Evolutionary conservation across 2,888 invertebrate genomes (phyloP).

Genomic region (Euproctis similis): DNA sequence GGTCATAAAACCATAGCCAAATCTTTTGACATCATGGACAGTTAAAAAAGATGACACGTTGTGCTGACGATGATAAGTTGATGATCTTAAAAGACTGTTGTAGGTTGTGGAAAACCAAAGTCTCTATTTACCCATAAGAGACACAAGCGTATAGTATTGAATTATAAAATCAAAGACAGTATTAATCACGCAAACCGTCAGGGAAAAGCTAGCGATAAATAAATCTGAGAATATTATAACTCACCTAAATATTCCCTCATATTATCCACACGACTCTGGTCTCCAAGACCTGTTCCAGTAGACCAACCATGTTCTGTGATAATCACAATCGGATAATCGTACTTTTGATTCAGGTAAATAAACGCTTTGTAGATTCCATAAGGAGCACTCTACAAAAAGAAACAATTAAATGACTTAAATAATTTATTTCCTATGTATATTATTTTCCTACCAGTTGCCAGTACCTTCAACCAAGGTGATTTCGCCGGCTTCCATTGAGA

Average conservation of each 20-base stretch:
- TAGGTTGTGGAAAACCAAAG: no score
- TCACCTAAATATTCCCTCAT: constrained; percentile 48
- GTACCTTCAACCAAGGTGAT: constrained; percentile 50
- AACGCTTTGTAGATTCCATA: constrained; percentile 54
- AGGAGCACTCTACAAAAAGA: constrained; percentile 44
- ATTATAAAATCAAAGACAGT: no score
- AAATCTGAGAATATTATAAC: neutral
- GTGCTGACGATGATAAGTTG: no score
- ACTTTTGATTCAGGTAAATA: constrained; percentile 43
- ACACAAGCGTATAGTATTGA: no score
- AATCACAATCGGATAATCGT: constrained; percentile 43
- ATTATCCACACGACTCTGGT: constrained; percentile 52
- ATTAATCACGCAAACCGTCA: no score
- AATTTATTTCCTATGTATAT: neutral
- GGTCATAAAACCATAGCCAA: no score
- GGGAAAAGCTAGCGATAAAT: no score
- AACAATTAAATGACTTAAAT: no score
- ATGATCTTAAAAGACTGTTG: no score
- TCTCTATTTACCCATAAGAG: no score
- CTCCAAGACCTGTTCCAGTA: constrained; percentile 53
- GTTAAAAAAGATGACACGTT: no score
- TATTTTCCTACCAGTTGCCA: neutral
- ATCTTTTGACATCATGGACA: no score
- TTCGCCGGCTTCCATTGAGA: constrained; percentile 37
- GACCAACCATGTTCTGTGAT: constrained; percentile 79